Evolutionary conservation across 2,888 invertebrate species (phyloP).

Genomic region (Amphimallon solstitiale): DNA sequence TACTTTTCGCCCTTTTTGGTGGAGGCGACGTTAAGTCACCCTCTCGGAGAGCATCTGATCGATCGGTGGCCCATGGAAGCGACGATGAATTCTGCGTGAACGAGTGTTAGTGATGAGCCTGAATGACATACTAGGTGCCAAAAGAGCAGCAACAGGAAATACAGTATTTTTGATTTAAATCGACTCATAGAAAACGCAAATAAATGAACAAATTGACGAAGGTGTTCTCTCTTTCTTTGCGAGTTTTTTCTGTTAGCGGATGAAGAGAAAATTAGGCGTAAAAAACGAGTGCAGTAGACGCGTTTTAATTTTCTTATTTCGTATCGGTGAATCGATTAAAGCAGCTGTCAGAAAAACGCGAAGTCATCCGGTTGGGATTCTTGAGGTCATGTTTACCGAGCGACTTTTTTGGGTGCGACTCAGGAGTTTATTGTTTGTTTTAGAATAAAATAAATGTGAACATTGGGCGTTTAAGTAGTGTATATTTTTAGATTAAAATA

Average conservation of each 20-base stretch:
- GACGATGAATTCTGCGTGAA: constrained; percentile 67
- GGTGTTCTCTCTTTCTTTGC: constrained; percentile 12
- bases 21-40: constrained; percentile 72
- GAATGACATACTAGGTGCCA: constrained; percentile 21
- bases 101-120: constrained; percentile 31
- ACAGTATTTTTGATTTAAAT: constrained; percentile 4
- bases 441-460: not conserved
- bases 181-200: constrained; percentile 8
- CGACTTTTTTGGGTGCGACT: constrained; percentile 16
- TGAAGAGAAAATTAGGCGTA: constrained; percentile 3
- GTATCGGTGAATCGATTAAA: constrained; percentile 36
- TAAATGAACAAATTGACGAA: constrained; percentile 4
- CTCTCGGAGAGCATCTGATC: constrained; percentile 61
- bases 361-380: constrained; percentile 31
- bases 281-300: constrained; percentile 9
- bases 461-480: not conserved
- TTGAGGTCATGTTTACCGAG: constrained; percentile 37
- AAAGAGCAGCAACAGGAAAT: constrained; percentile 15
- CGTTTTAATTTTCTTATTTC: constrained; percentile 36
- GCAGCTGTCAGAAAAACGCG: constrained; percentile 36
- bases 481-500: no score
- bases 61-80: constrained; percentile 71
- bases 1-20: constrained; percentile 76
- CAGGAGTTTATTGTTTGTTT: constrained; percentile 12
- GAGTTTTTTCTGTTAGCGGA: constrained; percentile 4